Evolutionary conservation across 2,888 invertebrate species (phyloP), one percentile per base, ranked within the genome.

Genomic region (Eristalinus aeneus): DNA sequence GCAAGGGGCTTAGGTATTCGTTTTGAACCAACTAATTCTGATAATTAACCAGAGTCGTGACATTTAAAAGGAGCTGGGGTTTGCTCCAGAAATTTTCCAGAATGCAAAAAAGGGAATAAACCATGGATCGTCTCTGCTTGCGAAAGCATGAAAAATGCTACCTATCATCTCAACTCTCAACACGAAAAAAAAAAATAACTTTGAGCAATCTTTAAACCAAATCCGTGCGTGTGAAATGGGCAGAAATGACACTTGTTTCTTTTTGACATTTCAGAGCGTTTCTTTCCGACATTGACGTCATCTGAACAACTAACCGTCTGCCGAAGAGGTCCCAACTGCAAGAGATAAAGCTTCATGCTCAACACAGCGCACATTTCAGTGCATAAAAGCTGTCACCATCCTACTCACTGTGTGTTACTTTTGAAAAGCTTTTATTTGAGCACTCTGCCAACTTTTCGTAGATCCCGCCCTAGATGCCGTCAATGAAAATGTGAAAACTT

Each of bases 401-500:
- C 12, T 1, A 4, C 12, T 4, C 3, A 34, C 34, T 8, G 0
- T 46, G 46, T 46, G 16, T 46, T 46, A 2, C n/a, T 46, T 46
- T 46, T 16, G 16, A 46, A 46, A 46, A 46, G 46, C 46, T 6
- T 16, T 8, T 16, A 16, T 8, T 16, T 16, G 16, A 16, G 46
- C 5, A 16, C 1, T 69, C 53, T 32, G 46, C 63, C 31, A 64
- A 22, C 76, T 63, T 76, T 63, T n/a, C 34, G 20, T 54, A 6
- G 32, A 34, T 36, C 71, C 31, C 54, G 56, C 39, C 67, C 78
- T 54, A 76, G 79, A 79, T 68, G 27, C 53, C 73, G 68, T 85
- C 81, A 85, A 80, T 85, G 85, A 85, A 81, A 76, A 46, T 60
- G 22, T 67, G 46, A 61, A 76, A 31, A 67, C 36, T 67, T 73